A percentile compares a stretch with the other conserved stretches of the same genome.
Evolutionary conservation across 1,140 invertebrate genomes (phyloP).

Genomic region (Vanessa atalanta): DNA sequence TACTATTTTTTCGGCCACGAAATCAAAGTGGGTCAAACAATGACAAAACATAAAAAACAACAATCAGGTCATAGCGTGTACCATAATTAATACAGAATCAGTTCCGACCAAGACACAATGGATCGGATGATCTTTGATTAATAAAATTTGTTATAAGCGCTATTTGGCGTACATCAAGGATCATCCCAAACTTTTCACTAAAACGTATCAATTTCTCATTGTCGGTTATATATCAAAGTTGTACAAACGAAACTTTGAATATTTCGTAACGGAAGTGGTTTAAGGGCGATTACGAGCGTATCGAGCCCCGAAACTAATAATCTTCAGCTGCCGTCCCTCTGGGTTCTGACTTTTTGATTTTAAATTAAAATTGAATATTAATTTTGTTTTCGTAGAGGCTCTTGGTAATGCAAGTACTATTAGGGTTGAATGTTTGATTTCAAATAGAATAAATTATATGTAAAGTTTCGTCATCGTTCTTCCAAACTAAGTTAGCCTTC

Average conservation of each 20-base stretch:
- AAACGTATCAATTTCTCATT: conserved; percentile 22
- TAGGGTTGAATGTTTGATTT: too few relatives aligned
- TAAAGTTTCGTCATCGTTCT: too few relatives aligned
- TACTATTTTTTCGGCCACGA: too few relatives aligned
- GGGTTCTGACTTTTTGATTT: conserved; percentile 1
- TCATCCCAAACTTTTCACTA: background rate
- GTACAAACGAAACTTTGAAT: background rate
- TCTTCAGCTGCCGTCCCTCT: conserved; percentile 21
- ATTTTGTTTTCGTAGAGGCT: background rate
- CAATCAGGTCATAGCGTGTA: too few relatives aligned
- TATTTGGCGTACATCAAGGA: background rate
- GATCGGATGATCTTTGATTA: too few relatives aligned
- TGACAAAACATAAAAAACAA: too few relatives aligned
- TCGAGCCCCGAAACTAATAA: conserved; percentile 27
- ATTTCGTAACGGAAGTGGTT: conserved; percentile 14
- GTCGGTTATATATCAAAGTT: conserved; percentile 14
- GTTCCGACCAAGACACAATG: too few relatives aligned
- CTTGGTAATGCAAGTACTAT: too few relatives aligned
- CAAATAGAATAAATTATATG: too few relatives aligned
- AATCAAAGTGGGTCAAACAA: too few relatives aligned
- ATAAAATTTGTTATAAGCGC: background rate
- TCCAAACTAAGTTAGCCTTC: too few relatives aligned
- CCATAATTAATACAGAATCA: too few relatives aligned
- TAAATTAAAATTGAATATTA: conserved; percentile 1
- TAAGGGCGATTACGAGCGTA: conserved; percentile 14